Percentiles rank a stretch among this genome's conserved stretches.
These are phyloP conservation scores for Morpho helenor DNA, from an alignment of 2,888 invertebrate genomes.

Conservation along the genomic window DNA sequence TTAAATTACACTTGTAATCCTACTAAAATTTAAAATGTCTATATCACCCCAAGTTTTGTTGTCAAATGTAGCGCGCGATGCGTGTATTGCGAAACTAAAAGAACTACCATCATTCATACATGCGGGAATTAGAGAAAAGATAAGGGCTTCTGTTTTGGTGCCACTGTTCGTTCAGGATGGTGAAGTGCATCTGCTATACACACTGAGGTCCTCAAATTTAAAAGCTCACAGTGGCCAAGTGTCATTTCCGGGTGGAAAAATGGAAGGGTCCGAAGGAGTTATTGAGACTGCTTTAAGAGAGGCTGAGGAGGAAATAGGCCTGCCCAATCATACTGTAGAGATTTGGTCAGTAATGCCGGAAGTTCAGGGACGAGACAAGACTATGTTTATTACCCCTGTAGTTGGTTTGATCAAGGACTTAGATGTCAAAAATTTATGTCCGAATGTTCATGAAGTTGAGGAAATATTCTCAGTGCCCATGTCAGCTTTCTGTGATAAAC, in stretches of 20 bases:
- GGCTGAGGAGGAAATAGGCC: conserved; percentile 92
- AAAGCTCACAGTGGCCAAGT: conserved; percentile 90
- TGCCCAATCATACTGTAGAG: conserved; percentile 79
- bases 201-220: conserved; percentile 86
- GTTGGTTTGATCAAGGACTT: conserved; percentile 80
- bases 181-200: conserved; percentile 89
- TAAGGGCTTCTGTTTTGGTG: conserved; percentile 88
- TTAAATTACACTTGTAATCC: not conserved
- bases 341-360: conserved; percentile 81
- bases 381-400: conserved; percentile 84
- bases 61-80: conserved; percentile 72
- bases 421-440: conserved; percentile 66
- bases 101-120: conserved; percentile 73
- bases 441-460: conserved; percentile 87
- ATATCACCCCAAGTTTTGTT: conserved; percentile 64
- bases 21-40: conserved; percentile 36
- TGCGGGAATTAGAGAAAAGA: conserved; percentile 36
- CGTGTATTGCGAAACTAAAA: conserved; percentile 78
- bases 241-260: conserved; percentile 92
- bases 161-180: conserved; percentile 86
- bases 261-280: conserved; percentile 81
- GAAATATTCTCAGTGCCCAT: conserved; percentile 86
- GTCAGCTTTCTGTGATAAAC: conserved; percentile 80
- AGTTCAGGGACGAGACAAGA: conserved; percentile 50
- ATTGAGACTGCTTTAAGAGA: conserved; percentile 90